phyloP scores from a whole-genome alignment of 64 coral and sea anemone species.

The Stylophora pistillata region DNA sequence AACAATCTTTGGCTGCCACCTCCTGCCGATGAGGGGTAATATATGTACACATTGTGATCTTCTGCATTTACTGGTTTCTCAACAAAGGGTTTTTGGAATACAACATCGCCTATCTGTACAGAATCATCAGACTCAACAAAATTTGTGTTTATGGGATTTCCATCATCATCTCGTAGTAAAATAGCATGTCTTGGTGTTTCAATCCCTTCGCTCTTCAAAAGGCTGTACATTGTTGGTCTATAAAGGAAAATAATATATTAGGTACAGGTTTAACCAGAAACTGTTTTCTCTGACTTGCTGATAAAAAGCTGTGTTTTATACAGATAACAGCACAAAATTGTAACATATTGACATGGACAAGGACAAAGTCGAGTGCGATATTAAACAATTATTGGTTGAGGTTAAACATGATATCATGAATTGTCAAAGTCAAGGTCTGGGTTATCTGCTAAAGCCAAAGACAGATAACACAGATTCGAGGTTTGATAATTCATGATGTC shows the following conservation, averaged over 20 bases:
- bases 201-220: slow-evolving; percentile 72
- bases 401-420: too few species aligned
- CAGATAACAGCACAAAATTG: too few species aligned
- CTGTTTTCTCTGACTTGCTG: neutral
- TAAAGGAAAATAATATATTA: slow-evolving; percentile 4
- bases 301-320: neutral
- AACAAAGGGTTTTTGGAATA: slow-evolving; percentile 98
- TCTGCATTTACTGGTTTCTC: slow-evolving; percentile 96
- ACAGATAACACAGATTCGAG: too few species aligned
- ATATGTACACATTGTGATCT: slow-evolving; percentile 94
- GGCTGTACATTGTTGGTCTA: slow-evolving; percentile 83
- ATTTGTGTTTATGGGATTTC: slow-evolving; percentile 75
- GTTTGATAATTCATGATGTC: too few species aligned
- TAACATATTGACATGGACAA: too few species aligned
- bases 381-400: too few species aligned
- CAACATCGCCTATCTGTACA: slow-evolving; percentile 82
- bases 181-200: slow-evolving; percentile 88
- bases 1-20: slow-evolving; percentile 94
- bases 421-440: too few species aligned
- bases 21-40: slow-evolving; percentile 89
- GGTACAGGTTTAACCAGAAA: neutral
- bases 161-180: slow-evolving; percentile 79
- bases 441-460: too few species aligned
- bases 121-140: slow-evolving; percentile 89
- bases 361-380: too few species aligned